Conservation (phyloP, 2,113 vertebrate species). For the Reinhardtius hippoglossoides region DNA sequence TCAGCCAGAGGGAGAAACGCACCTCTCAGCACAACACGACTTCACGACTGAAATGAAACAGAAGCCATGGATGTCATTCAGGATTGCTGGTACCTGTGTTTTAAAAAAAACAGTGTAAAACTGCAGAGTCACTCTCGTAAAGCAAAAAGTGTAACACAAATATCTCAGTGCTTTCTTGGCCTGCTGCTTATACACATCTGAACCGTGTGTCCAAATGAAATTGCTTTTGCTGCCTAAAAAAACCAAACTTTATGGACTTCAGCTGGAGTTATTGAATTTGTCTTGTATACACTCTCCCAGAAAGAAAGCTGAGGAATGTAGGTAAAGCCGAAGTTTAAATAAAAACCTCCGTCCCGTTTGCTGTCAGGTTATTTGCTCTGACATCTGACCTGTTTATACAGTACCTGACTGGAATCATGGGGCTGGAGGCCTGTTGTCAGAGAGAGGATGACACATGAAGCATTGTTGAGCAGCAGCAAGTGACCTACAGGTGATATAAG, state of each 20-base stretch:
- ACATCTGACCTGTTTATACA: not conserved
- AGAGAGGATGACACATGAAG: not conserved
- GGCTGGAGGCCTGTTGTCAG: not conserved
- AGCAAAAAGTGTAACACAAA: not conserved
- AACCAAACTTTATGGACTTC: not conserved
- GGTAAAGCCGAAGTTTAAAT: not conserved
- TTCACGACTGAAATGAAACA: constrained; percentile 57
- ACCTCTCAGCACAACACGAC: constrained; percentile 39
- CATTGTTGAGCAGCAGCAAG: not conserved
- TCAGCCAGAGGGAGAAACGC: constrained; percentile 61
- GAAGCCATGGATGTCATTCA: constrained; percentile 37
- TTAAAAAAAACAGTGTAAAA: not conserved
- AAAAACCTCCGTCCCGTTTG: not conserved
- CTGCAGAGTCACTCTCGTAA: not conserved
- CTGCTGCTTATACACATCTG: not conserved
- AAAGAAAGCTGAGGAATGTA: not conserved
- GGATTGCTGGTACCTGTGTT: constrained; percentile 20
- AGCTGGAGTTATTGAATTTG: not conserved
- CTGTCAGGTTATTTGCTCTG: not conserved
- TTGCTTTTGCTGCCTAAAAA: not conserved
- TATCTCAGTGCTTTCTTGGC: not conserved
- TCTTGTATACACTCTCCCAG: not conserved
- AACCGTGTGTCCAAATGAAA: not conserved
- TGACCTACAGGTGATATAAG: too few species aligned
- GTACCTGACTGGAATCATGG: not conserved